Base-by-base conservation (phyloP, 2,888 invertebrate genomes). In the Gnatocerus cornutus region DNA sequence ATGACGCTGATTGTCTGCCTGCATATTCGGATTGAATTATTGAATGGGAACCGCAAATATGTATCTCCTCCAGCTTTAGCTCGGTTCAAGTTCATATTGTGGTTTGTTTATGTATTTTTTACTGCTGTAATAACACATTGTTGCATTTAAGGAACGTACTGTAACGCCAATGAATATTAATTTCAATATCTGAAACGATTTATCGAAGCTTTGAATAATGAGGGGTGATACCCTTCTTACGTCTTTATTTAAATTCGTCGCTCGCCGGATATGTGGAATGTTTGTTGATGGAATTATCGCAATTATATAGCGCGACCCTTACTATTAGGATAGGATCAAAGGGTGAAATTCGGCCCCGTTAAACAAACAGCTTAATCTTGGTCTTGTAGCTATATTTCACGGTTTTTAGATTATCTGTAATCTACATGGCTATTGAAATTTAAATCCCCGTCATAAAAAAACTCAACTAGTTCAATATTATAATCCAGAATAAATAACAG, bases 351-450 rank as follows among this genome's bases (percentile, higher is more conserved):
- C 61, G 59, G 48, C 64, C 71, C 73, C 74, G 62, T 72, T 75
- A 71, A 67, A 69, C 71, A 75, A 74, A 76, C 74, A 71, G 62
- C 41, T 52, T 74, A 76, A 77, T 76, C 75, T 76, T 75, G 53
- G 68, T 55, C 70, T 69, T 73, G 68, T 73, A 65, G 73, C 73
- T 72, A 77, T 77, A 77, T 77, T 77, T 77, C 74, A 77, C 76
- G 76, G 74, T 71, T 74, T 77, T 76, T 74, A 75, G 71, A 73
- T 77, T 76, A 75, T 75, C 73, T 69, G 27, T 45, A 61, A 76
- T 74, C 70, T 73, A 68, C 64, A 61, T 62, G 53, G 56, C 33
- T 48, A 59, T 66, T 67, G 33, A 66, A 69, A 72, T 69, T 64
- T 55, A 37, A 61, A 61, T 61, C 59, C 13, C 58, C 3, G 13